Base-by-base conservation (phyloP, 1,140 invertebrate genomes). In the Eriocheir sinensis region DNA sequence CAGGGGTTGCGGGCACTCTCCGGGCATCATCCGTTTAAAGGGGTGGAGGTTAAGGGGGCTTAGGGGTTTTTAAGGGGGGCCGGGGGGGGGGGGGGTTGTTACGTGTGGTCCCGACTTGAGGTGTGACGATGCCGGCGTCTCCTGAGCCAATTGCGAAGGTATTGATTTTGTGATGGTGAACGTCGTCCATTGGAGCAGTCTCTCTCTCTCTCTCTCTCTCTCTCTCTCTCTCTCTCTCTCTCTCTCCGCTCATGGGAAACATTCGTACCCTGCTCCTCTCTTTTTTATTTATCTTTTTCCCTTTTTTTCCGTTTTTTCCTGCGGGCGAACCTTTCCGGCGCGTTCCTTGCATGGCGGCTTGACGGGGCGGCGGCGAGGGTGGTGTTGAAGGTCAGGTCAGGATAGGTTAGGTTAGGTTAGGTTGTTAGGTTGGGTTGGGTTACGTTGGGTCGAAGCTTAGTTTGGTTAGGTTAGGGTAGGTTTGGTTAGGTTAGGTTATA, bases 131-230 rank as follows among this genome's bases (percentile, higher is more conserved):
- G 60, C 48, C 41, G 89, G 48, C 89, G 89, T 53, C 48, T 90
- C 89, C 89, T 90, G 48, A 92, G 79, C 91, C 91, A 92, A 92
- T 92, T 92, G 48, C 40, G 72, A 92, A 32, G 80, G 91, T 92
- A 92, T 92, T 92, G 91, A 92, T 92, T 92, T 92, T 92, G 72
- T 81, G 91, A 92, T 81, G 91, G 72, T 92, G 79, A 92, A 92
- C 91, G 91, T 6, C 91, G 91, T 83, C 91, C 91, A 92, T 92
- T 92, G 91, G 91, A 80, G 91, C 91, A 79, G 91, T 60, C 91
- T 81, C 48, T 86, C 85, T 88, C 85, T 88, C 85, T 88, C 85
- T 88, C 85, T 88, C 85, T 88, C 85, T 88, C 85, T 88, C 85
- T 88, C 85, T 88, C 83, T 86, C 83, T 86, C 83, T 86, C 34